Evolutionary conservation across 2,113 vertebrate species (phyloP).

Genomic region (Ondatra zibethicus): DNA sequence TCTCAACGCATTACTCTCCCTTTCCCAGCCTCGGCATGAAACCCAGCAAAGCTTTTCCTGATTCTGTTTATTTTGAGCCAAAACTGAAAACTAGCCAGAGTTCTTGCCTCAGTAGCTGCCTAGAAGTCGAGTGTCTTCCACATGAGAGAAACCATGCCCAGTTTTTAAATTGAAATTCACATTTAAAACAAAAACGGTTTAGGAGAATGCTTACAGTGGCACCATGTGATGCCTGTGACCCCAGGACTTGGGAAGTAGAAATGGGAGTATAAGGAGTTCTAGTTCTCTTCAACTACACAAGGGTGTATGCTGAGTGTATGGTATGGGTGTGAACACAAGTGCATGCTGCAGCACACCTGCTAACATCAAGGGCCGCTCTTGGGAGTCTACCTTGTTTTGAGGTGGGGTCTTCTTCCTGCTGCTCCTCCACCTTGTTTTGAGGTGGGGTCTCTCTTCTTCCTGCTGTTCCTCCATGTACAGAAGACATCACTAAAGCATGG

Average conservation of each 20-base stretch:
- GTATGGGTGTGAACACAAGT: not conserved
- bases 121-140: not conserved
- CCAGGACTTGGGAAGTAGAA: not conserved
- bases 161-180: not conserved
- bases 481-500: not conserved
- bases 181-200: not conserved
- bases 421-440: not conserved
- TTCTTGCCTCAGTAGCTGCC: not conserved
- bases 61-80: not conserved
- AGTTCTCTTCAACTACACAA: not conserved
- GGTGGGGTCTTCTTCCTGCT: not conserved
- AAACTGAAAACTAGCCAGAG: not conserved
- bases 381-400: not conserved
- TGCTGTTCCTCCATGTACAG: not conserved
- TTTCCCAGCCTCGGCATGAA: not conserved
- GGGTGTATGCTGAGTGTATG: not conserved
- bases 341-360: not conserved
- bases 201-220: not conserved
- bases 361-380: not conserved
- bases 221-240: not conserved
- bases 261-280: not conserved
- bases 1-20: not conserved
- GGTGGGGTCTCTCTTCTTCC: not conserved
- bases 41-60: not conserved
- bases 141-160: slow-evolving; percentile 17